phyloP scores from a whole-genome alignment of 2,888 invertebrate species.

The Drosophila anomelani region DNA sequence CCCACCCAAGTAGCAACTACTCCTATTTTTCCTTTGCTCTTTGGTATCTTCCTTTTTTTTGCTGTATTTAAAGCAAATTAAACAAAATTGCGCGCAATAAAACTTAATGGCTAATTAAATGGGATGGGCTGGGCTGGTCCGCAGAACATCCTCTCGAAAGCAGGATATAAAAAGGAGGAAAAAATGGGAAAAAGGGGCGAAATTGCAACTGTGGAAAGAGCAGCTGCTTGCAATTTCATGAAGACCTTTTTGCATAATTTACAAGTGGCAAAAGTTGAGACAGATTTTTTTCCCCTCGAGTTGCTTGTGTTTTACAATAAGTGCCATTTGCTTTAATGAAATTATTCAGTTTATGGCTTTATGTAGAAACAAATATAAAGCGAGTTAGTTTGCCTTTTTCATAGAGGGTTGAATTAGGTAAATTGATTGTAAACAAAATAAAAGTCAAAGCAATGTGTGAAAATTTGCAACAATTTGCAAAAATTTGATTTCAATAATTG shows the following conservation, averaged over 20 bases:
- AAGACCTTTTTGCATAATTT: slow-evolving; percentile 78
- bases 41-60: slow-evolving; percentile 46
- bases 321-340: slow-evolving; percentile 68
- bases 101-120: slow-evolving; percentile 81
- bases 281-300: slow-evolving; percentile 29
- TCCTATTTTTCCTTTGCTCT: slow-evolving; percentile 25
- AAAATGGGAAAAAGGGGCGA: not conserved
- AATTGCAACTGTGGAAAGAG: slow-evolving; percentile 40
- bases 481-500: slow-evolving; percentile 1
- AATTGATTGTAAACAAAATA: not conserved
- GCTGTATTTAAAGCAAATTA: slow-evolving; percentile 79
- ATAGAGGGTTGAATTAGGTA: not conserved
- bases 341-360: slow-evolving; percentile 68
- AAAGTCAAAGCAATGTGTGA: not conserved
- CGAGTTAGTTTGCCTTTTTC: not conserved
- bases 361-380: slow-evolving; percentile 9
- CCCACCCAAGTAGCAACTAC: slow-evolving; percentile 38
- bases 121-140: slow-evolving; percentile 66
- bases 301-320: slow-evolving; percentile 64
- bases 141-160: slow-evolving; percentile 33
- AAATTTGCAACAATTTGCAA: not conserved
- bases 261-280: slow-evolving; percentile 67
- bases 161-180: slow-evolving; percentile 35
- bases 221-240: slow-evolving; percentile 72
- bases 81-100: slow-evolving; percentile 81